Conservation (phyloP, 2,797 vertebrate species). For the Cyprinodon diabolis region DNA sequence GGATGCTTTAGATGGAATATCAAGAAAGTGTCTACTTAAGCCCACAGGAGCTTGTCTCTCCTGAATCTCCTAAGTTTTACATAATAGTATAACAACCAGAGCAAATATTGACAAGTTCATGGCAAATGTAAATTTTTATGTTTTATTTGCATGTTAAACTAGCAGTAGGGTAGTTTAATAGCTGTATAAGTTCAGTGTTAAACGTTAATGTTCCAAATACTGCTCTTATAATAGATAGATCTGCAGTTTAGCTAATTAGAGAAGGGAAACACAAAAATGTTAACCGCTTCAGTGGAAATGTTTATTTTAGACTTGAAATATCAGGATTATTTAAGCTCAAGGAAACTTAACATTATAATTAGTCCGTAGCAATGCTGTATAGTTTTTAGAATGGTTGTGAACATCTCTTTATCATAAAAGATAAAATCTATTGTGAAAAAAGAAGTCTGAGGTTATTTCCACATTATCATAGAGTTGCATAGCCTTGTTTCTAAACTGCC, state of each 20-base stretch:
- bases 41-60: not conserved
- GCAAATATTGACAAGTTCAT: not conserved
- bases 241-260: not conserved
- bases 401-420: not conserved
- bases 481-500: not conserved
- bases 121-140: not conserved
- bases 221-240: not conserved
- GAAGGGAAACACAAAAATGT: not conserved
- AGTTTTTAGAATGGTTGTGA: not conserved
- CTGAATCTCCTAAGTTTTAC: not conserved
- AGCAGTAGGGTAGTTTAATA: not conserved
- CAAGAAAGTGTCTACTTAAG: not conserved
- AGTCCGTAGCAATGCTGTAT: not conserved
- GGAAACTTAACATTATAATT: not conserved
- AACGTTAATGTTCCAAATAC: not conserved
- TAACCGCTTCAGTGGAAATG: not conserved
- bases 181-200: not conserved
- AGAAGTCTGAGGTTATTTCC: not conserved
- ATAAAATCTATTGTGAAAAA: not conserved
- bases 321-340: not conserved
- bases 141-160: not conserved
- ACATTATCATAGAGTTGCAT: not conserved
- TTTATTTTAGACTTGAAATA: not conserved
- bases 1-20: not conserved
- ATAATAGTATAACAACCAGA: not conserved